phyloP scores from a whole-genome alignment of 2,113 vertebrate genomes.

The Platysternon megacephalum region DNA sequence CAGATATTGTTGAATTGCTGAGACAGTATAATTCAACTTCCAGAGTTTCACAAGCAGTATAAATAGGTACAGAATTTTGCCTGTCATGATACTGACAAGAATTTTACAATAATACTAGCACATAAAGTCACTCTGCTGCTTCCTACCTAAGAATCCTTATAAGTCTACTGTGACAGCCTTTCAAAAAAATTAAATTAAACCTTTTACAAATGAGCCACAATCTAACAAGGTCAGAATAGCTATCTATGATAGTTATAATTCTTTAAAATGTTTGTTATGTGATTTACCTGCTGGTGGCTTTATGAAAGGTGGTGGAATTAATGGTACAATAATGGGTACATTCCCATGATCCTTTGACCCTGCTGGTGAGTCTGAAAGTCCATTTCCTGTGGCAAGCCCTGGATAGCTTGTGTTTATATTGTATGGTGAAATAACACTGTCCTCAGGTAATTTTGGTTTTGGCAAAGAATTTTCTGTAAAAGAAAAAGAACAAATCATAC shows the following conservation, averaged over 20 bases:
- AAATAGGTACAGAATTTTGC: background rate
- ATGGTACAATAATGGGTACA: constrained; percentile 95
- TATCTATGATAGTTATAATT: background rate
- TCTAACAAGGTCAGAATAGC: background rate
- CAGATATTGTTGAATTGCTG: constrained; percentile 10
- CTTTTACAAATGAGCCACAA: background rate
- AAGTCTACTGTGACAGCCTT: background rate
- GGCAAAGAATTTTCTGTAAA: constrained; percentile 97
- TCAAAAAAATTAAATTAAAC: background rate
- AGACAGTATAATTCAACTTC: background rate
- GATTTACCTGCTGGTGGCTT: constrained; percentile 96
- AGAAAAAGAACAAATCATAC: constrained; percentile 70
- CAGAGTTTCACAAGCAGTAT: background rate
- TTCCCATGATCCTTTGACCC: constrained; percentile 93
- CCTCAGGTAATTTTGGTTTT: constrained; percentile 92
- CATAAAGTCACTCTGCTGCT: background rate
- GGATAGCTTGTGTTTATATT: constrained; percentile 91
- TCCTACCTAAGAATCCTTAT: background rate
- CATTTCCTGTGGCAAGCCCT: constrained; percentile 91
- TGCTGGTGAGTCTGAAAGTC: constrained; percentile 90
- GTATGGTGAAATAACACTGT: constrained; percentile 90
- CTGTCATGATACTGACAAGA: background rate
- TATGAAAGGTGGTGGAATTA: constrained; percentile 97
- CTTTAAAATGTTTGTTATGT: constrained; percentile 7
- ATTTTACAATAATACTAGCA: constrained; percentile 9